Percentiles rank a stretch among this genome's conserved stretches.
These are phyloP conservation scores for Troides helena DNA, from an alignment of 2,888 invertebrate species.

Conservation along the genomic window DNA sequence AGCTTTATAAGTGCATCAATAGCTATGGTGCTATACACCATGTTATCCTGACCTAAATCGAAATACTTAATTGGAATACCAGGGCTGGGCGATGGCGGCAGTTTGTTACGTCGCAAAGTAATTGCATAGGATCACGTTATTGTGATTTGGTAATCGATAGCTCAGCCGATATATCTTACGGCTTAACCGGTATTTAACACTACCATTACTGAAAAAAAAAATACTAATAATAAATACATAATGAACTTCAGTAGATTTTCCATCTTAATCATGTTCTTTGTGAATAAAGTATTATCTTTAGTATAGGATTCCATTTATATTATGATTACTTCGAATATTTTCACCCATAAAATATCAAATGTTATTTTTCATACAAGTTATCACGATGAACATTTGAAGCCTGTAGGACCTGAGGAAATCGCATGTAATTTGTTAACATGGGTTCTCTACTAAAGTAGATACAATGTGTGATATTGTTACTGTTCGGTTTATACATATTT, in stretches of 20 bases:
- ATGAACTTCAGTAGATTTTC: too few relatives aligned
- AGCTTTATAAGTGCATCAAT: background rate
- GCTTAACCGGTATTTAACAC: too few relatives aligned
- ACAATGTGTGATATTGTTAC: background rate
- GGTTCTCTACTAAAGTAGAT: background rate
- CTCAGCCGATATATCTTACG: background rate
- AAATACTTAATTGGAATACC: conserved; percentile 3
- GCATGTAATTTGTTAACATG: background rate
- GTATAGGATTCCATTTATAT: background rate
- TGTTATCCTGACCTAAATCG: background rate
- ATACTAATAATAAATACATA: too few relatives aligned
- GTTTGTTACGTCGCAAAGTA: conserved; percentile 4
- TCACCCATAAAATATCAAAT: background rate
- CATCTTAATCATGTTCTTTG: background rate
- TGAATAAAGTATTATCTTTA: background rate
- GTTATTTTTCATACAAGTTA: background rate
- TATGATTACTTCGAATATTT: background rate
- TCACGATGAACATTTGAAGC: background rate
- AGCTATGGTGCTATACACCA: background rate
- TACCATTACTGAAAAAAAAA: too few relatives aligned
- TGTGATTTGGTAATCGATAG: conserved; percentile 7
- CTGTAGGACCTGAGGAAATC: background rate
- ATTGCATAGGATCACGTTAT: conserved; percentile 5
- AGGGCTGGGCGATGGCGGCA: background rate
- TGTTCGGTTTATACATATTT: too few relatives aligned